Conservation (phyloP, 2,113 vertebrate species). For the Uria aalge region DNA sequence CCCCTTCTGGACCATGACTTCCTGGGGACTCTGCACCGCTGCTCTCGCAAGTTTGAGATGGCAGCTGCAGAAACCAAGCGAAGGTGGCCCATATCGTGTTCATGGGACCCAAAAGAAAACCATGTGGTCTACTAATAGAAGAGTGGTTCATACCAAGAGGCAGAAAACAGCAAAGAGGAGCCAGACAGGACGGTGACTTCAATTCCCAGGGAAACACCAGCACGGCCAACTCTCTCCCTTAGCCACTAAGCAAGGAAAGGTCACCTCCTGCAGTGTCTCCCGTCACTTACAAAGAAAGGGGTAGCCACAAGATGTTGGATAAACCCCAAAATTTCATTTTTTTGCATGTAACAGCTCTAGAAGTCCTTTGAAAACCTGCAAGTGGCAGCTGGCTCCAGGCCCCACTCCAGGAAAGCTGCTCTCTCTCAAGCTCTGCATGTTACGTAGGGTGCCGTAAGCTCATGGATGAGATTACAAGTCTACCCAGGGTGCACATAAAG, state of each 20-base stretch:
- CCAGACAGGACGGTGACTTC: not conserved
- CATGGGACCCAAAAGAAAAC: not conserved
- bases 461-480: rapidly evolving
- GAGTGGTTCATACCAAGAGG: not conserved
- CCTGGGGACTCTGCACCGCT: not conserved
- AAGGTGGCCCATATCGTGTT: not conserved
- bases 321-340: not conserved
- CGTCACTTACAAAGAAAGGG: rapidly evolving
- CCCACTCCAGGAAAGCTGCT: not conserved
- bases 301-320: not conserved
- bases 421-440: rapidly evolving
- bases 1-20: not conserved
- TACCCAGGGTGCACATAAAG: not conserved
- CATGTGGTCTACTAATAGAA: rapidly evolving
- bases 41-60: not conserved
- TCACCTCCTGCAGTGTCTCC: not conserved
- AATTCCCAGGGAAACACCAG: not conserved
- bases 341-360: not conserved
- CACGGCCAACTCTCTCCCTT: not conserved
- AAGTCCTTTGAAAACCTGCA: not conserved
- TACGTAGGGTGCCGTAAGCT: rapidly evolving
- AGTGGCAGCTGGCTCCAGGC: not conserved
- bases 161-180: not conserved
- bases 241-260: rapidly evolving
- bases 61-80: not conserved